Conservation (phyloP, 2,113 vertebrate species). For the Ardeotis arabs region DNA sequence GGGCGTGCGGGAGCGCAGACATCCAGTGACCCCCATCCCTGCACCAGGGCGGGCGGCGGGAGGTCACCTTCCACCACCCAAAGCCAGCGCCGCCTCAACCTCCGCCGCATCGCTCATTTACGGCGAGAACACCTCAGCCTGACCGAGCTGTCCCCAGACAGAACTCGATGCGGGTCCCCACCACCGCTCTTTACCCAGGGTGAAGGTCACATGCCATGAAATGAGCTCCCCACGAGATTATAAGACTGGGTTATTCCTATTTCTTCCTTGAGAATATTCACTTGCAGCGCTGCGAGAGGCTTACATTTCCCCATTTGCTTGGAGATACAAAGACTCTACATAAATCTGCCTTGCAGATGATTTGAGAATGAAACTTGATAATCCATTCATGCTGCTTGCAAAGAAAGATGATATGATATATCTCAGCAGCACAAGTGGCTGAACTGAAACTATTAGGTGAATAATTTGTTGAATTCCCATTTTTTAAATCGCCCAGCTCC, state of each 20-base stretch:
- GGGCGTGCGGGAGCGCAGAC: too few relatives aligned
- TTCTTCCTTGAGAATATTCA: not conserved
- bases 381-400: not conserved
- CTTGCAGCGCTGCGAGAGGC: not conserved
- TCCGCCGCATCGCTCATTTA: accelerated
- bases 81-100: not conserved
- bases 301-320: not conserved
- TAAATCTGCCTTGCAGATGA: not conserved
- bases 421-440: not conserved
- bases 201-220: not conserved
- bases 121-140: accelerated
- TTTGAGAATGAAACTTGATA: not conserved
- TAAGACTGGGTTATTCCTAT: not conserved
- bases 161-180: accelerated
- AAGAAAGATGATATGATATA: not conserved
- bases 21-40: too few relatives aligned
- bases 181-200: accelerated
- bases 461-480: not conserved
- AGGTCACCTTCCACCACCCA: not conserved
- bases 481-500: not conserved
- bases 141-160: accelerated
- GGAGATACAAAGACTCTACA: not conserved
- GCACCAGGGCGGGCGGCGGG: not conserved
- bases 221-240: not conserved
- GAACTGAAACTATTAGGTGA: not conserved